Conservation (phyloP, 2,113 vertebrate species). For the Mormoops blainvillei region DNA sequence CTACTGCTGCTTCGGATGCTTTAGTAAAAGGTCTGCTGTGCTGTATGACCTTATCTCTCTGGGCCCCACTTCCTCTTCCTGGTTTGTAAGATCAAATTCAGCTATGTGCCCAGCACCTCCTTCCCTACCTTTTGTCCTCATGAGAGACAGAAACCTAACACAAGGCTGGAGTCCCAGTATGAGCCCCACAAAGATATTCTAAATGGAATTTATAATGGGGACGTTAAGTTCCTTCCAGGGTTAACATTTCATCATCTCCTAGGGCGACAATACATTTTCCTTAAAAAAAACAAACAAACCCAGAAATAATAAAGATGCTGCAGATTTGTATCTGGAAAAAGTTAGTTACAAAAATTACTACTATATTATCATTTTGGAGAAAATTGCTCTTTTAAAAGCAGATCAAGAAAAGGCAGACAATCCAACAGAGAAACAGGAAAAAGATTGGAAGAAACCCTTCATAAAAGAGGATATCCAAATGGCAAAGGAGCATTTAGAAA, state of each 20-base stretch:
- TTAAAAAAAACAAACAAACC: not conserved
- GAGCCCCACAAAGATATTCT: not conserved
- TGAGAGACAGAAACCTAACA: not conserved
- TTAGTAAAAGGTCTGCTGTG: not conserved
- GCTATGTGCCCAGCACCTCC: not conserved
- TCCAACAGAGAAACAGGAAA: not conserved
- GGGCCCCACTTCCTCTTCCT: not conserved
- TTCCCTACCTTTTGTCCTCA: not conserved
- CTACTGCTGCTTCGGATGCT: not conserved
- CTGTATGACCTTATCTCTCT: not conserved
- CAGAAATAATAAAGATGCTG: not conserved
- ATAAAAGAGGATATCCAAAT: not conserved
- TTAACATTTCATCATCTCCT: not conserved
- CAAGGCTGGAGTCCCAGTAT: not conserved
- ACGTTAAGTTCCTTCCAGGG: not conserved
- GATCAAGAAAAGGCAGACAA: not conserved
- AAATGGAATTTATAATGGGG: not conserved
- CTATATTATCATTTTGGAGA: not conserved
- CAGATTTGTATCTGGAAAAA: not conserved
- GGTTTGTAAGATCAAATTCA: not conserved
- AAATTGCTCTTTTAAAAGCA: not conserved
- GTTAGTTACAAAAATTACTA: not conserved
- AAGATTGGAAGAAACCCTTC: not conserved
- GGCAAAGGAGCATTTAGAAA: not conserved
- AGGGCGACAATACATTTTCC: not conserved